These are phyloP conservation scores for Meiosimyza decipiens DNA, from an alignment of 2,888 invertebrate genomes.

Conservation along the genomic window DNA sequence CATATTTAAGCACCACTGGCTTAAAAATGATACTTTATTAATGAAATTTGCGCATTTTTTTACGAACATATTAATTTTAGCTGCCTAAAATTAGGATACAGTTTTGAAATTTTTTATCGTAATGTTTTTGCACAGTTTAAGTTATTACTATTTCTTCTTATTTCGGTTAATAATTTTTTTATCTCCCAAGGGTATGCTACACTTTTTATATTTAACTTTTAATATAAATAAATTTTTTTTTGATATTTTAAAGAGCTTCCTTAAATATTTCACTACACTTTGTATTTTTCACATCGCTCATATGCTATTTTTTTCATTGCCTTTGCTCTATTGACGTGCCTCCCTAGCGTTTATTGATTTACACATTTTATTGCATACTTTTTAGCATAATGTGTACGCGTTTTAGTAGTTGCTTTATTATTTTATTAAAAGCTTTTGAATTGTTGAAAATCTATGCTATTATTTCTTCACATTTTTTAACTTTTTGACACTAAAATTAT, in stretches of 20 bases:
- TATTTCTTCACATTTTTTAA: slow-evolving; percentile 23
- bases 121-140: slow-evolving; percentile 16
- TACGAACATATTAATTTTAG: too few relatives aligned
- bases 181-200: too few relatives aligned
- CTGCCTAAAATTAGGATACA: slow-evolving; percentile 50
- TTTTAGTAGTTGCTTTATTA: background rate
- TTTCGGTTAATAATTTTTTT: slow-evolving; percentile 8
- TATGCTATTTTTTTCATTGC: slow-evolving; percentile 42
- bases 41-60: background rate
- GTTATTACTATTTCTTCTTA: slow-evolving; percentile 13
- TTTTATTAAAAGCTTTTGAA: background rate
- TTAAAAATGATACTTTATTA: background rate
- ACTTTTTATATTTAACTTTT: slow-evolving; percentile 6
- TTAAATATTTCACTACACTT: background rate
- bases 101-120: slow-evolving; percentile 33
- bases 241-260: too few relatives aligned
- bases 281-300: slow-evolving; percentile 25
- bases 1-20: too few relatives aligned
- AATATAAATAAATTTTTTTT: too few relatives aligned
- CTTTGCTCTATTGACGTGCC: slow-evolving; percentile 39
- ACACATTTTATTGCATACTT: slow-evolving; percentile 44
- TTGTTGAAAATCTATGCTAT: background rate
- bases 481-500: slow-evolving; percentile 30
- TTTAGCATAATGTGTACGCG: background rate
- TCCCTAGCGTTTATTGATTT: slow-evolving; percentile 59